Evolutionary conservation across 2,888 invertebrate genomes (phyloP), one percentile per base, ranked within the genome.

Genomic region (Ochropleura plecta): DNA sequence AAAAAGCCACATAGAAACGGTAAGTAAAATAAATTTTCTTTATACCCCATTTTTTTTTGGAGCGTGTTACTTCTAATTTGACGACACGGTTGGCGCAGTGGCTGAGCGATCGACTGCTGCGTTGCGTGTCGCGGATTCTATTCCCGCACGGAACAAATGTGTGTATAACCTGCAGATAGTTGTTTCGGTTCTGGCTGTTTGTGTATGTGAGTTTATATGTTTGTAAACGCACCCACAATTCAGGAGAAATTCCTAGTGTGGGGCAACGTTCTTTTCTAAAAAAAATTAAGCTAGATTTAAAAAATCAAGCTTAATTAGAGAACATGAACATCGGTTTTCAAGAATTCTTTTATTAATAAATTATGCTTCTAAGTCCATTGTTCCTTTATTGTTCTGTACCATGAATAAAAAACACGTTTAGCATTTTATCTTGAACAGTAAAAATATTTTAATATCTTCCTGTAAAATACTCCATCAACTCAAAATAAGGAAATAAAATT

Each of bases 401-500:
- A 55, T 78, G 65, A 81, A 81, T 74, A 73, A 78, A 80, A 78
- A 83, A 66, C 44, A 44, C 60, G 73, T 63, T 73, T 62, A 69
- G 16, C 48, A 67, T 81, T 81, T 83, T 83, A 81, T 83, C 80
- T 75, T 51, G 42, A 30, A 70, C 70, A 79, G 51, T 83, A 81
- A 81, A 82, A 75, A 57, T 70, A 73, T 69, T 84, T 81, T 71
- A 80, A 81, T 65, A 5, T 60, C 70, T 60, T 49, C 65, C 64
- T 70, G 70, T 69, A 57, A 75, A 83, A 79, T 60, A 62, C 55
- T 75, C 64, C 46, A 70, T 75, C 70, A 83, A 79, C 68, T 42
- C 65, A 63, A 60, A 69, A 71, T 16, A 57, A 51, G 40, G 64
- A 59, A 75, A 84, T 84, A 80, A 80, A 80, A 80, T 80, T 84